These are phyloP conservation scores for Botia kubotai DNA, from an alignment of 2,797 vertebrate species.

Conservation along the genomic window DNA sequence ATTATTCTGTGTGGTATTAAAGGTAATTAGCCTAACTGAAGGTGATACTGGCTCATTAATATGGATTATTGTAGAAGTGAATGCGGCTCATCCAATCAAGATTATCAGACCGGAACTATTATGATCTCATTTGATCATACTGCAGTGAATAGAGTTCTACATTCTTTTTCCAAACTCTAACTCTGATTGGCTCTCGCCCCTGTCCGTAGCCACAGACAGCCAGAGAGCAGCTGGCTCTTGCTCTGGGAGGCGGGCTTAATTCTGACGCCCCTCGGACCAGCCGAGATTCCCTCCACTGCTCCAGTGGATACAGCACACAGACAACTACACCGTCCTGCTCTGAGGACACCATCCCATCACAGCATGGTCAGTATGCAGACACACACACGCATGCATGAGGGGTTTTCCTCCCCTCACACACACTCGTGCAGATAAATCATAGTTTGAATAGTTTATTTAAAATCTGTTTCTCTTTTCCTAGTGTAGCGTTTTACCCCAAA, in stretches of 20 bases:
- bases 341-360: conserved; percentile 84
- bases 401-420: background rate
- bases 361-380: conserved; percentile 70
- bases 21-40: background rate
- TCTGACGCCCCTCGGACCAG: conserved; percentile 77
- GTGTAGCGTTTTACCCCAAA: background rate
- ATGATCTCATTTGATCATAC: background rate
- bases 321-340: conserved; percentile 87
- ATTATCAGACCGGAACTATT: background rate
- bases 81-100: background rate
- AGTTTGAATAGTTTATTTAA: background rate
- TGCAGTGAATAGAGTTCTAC: background rate
- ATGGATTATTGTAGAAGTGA: background rate
- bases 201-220: conserved; percentile 70
- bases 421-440: background rate
- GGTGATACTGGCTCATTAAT: background rate
- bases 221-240: conserved; percentile 79
- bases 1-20: background rate
- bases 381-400: background rate
- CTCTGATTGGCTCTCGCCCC: background rate
- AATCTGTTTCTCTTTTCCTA: conserved; percentile 8
- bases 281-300: conserved; percentile 85
- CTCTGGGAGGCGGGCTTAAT: conserved; percentile 70
- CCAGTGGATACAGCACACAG: conserved; percentile 87
- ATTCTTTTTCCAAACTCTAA: background rate